Conservation (phyloP, 2,888 invertebrate species). For the Cataglyphis altisquamis region DNA sequence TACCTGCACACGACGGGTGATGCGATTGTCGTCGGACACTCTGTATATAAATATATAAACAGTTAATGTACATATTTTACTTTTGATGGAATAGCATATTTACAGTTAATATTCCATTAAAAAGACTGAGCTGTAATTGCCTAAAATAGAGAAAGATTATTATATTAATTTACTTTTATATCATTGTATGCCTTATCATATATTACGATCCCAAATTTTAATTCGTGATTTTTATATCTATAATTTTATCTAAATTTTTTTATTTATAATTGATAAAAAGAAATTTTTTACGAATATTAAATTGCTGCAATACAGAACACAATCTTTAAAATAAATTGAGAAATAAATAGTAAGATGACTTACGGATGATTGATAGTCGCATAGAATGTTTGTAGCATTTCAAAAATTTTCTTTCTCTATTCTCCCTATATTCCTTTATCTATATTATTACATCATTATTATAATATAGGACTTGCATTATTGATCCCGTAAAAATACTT, state of each 20-base stretch:
- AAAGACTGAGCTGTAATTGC: neutral
- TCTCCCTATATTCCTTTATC: neutral
- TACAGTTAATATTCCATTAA: neutral
- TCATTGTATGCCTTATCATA: neutral
- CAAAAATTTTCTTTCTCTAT: neutral
- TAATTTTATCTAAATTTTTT: neutral
- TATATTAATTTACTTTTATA: neutral
- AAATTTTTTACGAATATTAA: neutral
- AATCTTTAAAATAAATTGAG: neutral
- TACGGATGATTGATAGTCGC: neutral
- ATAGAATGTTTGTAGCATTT: neutral
- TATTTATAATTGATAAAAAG: neutral
- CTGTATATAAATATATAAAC: too few relatives aligned
- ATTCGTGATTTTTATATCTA: neutral
- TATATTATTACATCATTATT: slow-evolving; percentile 7
- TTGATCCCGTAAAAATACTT: neutral
- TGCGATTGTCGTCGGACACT: too few relatives aligned
- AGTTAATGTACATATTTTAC: neutral
- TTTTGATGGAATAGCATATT: neutral
- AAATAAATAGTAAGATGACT: neutral
- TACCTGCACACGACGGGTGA: too few relatives aligned
- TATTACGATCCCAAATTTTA: neutral
- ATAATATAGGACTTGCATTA: neutral
- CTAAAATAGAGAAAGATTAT: neutral
- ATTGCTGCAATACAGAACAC: neutral